Conservation (phyloP, 37 sponge, comb jelly and placozoan genomes). For the Ephydatia muelleri region DNA sequence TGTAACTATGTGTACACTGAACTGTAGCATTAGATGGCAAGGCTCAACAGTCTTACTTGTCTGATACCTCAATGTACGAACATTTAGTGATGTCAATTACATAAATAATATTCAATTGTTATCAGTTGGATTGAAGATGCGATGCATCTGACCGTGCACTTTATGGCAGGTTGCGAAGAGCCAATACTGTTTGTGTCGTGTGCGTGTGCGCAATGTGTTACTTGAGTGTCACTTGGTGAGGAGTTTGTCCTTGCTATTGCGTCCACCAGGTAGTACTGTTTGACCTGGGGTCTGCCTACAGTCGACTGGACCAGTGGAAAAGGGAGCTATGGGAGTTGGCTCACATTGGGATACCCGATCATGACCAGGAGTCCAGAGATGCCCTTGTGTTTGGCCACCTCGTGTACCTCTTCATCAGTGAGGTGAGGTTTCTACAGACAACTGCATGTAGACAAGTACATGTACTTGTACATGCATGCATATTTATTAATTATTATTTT, state of each 20-base stretch:
- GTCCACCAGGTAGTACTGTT: conserved; percentile 77
- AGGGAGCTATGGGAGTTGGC: conserved; percentile 88
- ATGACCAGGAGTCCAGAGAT: conserved; percentile 76
- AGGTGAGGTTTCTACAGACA: conserved; percentile 39
- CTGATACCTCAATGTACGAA: too few species aligned
- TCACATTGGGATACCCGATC: conserved; percentile 73
- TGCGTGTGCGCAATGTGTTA: neutral
- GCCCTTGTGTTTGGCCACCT: conserved; percentile 89
- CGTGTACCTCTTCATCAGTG: conserved; percentile 87
- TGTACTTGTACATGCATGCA: neutral
- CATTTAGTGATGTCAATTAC: too few species aligned
- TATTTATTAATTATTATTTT: too few species aligned
- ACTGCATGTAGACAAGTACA: too few species aligned
- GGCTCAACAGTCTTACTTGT: too few species aligned
- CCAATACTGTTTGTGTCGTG: too few species aligned
- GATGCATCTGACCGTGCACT: too few species aligned
- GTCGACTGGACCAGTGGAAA: conserved; percentile 75
- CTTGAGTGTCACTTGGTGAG: neutral
- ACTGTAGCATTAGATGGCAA: too few species aligned
- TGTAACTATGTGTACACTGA: too few species aligned
- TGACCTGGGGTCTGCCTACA: conserved; percentile 84
- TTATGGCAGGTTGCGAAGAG: too few species aligned
- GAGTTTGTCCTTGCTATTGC: neutral
- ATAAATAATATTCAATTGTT: too few species aligned
- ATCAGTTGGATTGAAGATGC: too few species aligned